phyloP scores from a whole-genome alignment of 2,888 invertebrate species.

The Melikaiella ostensackeni region DNA sequence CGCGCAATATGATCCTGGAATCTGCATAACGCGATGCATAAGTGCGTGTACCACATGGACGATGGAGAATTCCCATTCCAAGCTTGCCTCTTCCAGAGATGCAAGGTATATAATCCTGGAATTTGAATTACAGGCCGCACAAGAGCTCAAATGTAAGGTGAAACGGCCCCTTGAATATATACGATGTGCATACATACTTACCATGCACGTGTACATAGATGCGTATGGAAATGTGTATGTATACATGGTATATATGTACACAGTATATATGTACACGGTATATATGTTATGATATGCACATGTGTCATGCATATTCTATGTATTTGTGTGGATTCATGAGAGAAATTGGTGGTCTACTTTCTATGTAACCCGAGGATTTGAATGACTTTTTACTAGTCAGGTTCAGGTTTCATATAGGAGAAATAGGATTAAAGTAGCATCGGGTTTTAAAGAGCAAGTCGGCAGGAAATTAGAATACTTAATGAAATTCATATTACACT shows the following conservation, averaged over 20 bases:
- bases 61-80: slow-evolving; percentile 47
- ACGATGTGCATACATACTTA: not conserved
- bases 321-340: not conserved
- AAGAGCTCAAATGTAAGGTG: slow-evolving; percentile 43
- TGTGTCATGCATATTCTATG: not conserved
- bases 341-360: slow-evolving; percentile 1
- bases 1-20: slow-evolving; percentile 63
- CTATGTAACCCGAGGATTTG: not conserved
- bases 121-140: slow-evolving; percentile 51
- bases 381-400: not conserved
- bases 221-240: not conserved
- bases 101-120: slow-evolving; percentile 47
- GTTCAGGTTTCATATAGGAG: not conserved
- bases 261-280: not conserved
- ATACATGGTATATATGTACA: not conserved
- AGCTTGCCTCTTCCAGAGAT: slow-evolving; percentile 47
- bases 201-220: not conserved
- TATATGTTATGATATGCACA: not conserved
- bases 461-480: no score
- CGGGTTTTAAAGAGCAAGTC: not conserved
- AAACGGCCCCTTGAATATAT: not conserved
- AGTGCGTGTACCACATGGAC: slow-evolving; percentile 53
- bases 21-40: slow-evolving; percentile 64
- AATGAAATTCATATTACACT: no score
- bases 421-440: not conserved